phyloP scores from a whole-genome alignment of 1,140 invertebrate species.

The Trachymyrmex cornetzi region DNA sequence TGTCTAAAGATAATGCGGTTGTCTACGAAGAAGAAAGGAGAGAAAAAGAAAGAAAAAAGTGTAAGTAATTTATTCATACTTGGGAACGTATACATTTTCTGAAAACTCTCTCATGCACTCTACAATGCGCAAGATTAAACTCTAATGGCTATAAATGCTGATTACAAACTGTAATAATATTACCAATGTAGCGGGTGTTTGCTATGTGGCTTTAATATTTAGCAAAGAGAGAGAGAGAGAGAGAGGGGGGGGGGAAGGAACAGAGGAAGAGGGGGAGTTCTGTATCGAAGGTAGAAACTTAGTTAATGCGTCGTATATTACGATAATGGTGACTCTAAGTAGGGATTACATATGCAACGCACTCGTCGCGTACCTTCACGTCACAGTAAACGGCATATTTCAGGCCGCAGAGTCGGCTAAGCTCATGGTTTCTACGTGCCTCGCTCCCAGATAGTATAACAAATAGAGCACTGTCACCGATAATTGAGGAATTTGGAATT shows the following conservation, averaged over 20 bases:
- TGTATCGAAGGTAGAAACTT: conserved; percentile 78
- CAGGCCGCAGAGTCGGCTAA: conserved; percentile 74
- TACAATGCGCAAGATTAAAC: not conserved
- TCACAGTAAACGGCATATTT: conserved; percentile 85
- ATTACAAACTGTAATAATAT: not conserved
- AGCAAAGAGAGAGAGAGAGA: not conserved
- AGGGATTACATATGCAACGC: conserved; percentile 85
- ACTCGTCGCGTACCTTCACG: conserved; percentile 85
- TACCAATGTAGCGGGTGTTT: not conserved
- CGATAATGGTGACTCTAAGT: conserved; percentile 84
- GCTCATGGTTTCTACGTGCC: conserved; percentile 81
- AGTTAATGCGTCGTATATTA: conserved; percentile 84
- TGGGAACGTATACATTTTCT: not conserved
- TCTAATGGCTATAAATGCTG: not conserved
- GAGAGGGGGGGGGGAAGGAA: not conserved
- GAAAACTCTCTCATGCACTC: not conserved
- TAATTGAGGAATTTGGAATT: conserved; percentile 83
- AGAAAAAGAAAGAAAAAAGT: not conserved
- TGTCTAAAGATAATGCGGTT: conserved; percentile 75
- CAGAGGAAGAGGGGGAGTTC: conserved; percentile 46
- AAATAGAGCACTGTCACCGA: conserved; percentile 82
- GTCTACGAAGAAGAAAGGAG: not conserved
- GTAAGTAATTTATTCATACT: conserved; percentile 23
- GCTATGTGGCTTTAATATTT: conserved; percentile 19
- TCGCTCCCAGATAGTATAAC: conserved; percentile 83